Evolutionary conservation across 2,888 invertebrate genomes (phyloP), one percentile per base, ranked within the genome.

Genomic region (Zootermopsis nevadensis): DNA sequence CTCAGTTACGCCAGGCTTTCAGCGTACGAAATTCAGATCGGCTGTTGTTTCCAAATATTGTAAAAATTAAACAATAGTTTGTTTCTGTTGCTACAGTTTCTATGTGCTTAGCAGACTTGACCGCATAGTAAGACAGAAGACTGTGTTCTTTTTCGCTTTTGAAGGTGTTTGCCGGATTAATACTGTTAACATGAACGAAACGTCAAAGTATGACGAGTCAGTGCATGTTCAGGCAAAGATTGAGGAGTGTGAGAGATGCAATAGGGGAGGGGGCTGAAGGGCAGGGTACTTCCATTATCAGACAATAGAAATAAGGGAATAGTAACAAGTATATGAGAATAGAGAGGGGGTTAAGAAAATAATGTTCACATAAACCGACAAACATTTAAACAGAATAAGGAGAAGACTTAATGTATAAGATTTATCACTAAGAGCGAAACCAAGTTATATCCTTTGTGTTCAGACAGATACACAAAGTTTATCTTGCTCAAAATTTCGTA

Each of bases 401-500:
- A 66, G 27, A 27, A n/a, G 6, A 6, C 33, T 69, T 69, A 69
- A 33, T 69, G 69, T 33, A 53, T 24, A 55, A 77, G 55, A 77
- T 77, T 77, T 55, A 55, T 77, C 55, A 77, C 77, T 55, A 33
- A 55, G 24, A 55, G 77, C 12, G 77, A 77, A 77, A 55, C 31
- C 55, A 15, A 55, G 77, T 77, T 77, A 77, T 77, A 69, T 30
- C 69, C 69, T 27, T 69, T 69, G 69, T 69, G 33, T 69, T 30
- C 69, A 30, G 69, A 69, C 31, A 69, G 69, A 69, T 30, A 69
- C 27, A 69, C 69, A 33, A 31, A 69, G 69, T 69, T 69, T 69
- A 69, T 69, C 69, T 69, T 69, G 69, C 69, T 69, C 69, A 69
- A 69, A 33, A 69, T 69, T 69, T 69, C 69, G 69, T 33, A 69